Conservation (phyloP, 2,888 invertebrate species). For the Leuctra nigra region DNA sequence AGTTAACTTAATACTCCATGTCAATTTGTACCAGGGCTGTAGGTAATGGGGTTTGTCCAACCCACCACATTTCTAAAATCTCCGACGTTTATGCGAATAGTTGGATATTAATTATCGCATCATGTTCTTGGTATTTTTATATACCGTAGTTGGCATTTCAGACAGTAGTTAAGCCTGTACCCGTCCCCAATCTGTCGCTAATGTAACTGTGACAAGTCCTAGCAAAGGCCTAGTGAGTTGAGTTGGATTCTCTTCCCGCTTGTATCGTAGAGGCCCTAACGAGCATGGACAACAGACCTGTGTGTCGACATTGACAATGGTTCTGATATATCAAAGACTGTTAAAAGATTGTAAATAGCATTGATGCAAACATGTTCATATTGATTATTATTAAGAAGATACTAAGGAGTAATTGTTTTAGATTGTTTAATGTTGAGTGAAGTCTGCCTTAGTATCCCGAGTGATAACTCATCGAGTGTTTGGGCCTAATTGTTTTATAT, state of each 20-base stretch:
- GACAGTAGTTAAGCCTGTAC: constrained; percentile 20
- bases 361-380: constrained; percentile 13
- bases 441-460: constrained; percentile 27
- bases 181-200: constrained; percentile 27
- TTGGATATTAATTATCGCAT: constrained; percentile 24
- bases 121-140: constrained; percentile 29
- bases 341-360: constrained; percentile 18
- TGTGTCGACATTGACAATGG: constrained; percentile 7
- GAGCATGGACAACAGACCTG: background rate
- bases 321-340: constrained; percentile 17
- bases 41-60: constrained; percentile 20
- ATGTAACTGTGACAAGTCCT: constrained; percentile 13
- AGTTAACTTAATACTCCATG: constrained; percentile 29
- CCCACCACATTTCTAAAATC: constrained; percentile 20
- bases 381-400: constrained; percentile 10
- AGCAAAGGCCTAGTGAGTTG: background rate
- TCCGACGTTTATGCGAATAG: constrained; percentile 21
- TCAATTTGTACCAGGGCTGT: constrained; percentile 29
- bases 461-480: constrained; percentile 24
- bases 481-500: constrained; percentile 29
- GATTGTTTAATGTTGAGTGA: constrained; percentile 27
- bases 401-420: constrained; percentile 17
- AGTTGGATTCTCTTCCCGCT: constrained; percentile 9
- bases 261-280: constrained; percentile 8
- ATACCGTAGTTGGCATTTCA: constrained; percentile 27